Evolutionary conservation across 2,797 vertebrate genomes (phyloP), one percentile per base, ranked within the genome.

Genomic region (Arrhamphus sclerolepis): DNA sequence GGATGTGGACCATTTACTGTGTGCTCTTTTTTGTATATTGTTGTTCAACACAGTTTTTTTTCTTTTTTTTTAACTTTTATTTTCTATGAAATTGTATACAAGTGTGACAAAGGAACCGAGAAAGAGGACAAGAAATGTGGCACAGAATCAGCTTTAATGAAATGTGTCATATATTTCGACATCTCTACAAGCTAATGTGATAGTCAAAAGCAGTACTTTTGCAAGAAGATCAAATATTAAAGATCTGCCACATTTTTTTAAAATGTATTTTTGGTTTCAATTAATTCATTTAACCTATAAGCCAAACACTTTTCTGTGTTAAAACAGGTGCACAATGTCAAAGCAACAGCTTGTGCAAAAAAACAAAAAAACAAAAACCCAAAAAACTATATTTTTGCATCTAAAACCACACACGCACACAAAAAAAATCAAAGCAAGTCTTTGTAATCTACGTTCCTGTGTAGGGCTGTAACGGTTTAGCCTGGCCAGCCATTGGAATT

Each of bases 131-230:
- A 21, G 13, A 38, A 14, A 14, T 43, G 18, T 16, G 39, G 62
- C 70, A 76, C 82, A 65, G 81, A 59, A 74, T 77, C 69, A 78
- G 69, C 75, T 85, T 89, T 83, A 83, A 77, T 84, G 51, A 80
- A 72, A 79, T 72, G 61, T 75, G 62, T 62, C 60, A 72, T 74
- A 57, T 65, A 56, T 52, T 61, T 62, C 2, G n/a, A 64, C 44
- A 43, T 50, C 56, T 65, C 31, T 78, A 70, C 59, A 65, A 49
- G 47, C 66, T 70, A 64, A 83, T 60, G 57, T 71, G 62, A 65
- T 66, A 72, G 70, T 48, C 65, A 62, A 62, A 61, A 70, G 80
- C 70, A 70, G 51, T 75, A 70, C 51, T 67, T 72, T 48, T 68
- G 78, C 44, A 62, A 56, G 49, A 59, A 46, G 78, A 84, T 83